Conservation (phyloP, 1,140 invertebrate species). For the Drosophila subobscura region DNA sequence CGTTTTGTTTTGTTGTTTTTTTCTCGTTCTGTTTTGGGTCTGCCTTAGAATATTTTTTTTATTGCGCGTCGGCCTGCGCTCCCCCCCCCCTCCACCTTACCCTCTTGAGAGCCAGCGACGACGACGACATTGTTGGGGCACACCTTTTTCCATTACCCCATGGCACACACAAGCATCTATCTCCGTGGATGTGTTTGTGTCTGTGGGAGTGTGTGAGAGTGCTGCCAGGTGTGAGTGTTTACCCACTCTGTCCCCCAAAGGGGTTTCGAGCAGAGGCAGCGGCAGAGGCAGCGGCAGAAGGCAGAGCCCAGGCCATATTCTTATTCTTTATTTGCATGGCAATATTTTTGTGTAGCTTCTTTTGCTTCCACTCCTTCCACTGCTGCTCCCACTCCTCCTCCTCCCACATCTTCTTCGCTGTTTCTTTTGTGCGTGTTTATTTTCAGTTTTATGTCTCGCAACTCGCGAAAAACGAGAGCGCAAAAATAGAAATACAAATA, state of each 20-base stretch:
- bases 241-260: constrained; percentile 42
- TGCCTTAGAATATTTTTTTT: constrained; percentile 71
- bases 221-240: constrained; percentile 46
- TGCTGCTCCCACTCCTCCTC: constrained; percentile 6
- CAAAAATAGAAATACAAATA: constrained; percentile 61
- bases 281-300: constrained; percentile 1
- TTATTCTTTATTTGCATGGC: constrained; percentile 78
- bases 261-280: neutral
- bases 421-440: constrained; percentile 70
- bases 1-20: constrained; percentile 23
- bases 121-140: constrained; percentile 45
- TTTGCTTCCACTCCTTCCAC: neutral
- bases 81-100: no score
- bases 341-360: constrained; percentile 52
- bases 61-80: constrained; percentile 69
- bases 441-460: constrained; percentile 73
- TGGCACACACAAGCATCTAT: constrained; percentile 14
- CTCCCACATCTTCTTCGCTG: constrained; percentile 27
- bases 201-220: constrained; percentile 29
- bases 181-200: constrained; percentile 27
- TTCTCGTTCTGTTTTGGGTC: constrained; percentile 48
- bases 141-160: constrained; percentile 52
- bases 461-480: constrained; percentile 76
- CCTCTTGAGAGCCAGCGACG: constrained; percentile 3
- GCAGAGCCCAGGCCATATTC: constrained; percentile 56